A percentile compares a stretch with the other conserved stretches of the same genome.
These are phyloP conservation scores for Macrosiphum euphorbiae DNA, from an alignment of 2,888 invertebrate species.

Conservation along the genomic window DNA sequence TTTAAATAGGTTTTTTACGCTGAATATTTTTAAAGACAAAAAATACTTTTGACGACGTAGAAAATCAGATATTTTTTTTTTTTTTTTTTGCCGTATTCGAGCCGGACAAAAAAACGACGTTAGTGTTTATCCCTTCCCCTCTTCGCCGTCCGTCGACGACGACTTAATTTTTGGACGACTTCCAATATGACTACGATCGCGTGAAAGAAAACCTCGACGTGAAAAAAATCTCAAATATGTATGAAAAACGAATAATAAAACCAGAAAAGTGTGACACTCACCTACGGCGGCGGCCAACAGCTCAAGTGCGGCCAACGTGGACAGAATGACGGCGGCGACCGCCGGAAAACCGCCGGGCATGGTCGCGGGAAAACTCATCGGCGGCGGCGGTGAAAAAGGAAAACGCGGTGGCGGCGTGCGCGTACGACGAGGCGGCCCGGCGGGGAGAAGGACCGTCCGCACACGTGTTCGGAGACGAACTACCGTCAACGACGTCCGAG, in stretches of 20 bases:
- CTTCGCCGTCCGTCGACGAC: neutral
- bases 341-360: slow-evolving; percentile 20
- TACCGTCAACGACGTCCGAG: slow-evolving; percentile 22
- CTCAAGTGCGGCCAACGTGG: neutral
- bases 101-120: neutral
- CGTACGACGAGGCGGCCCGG: neutral
- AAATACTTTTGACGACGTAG: neutral
- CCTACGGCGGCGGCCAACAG: neutral
- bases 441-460: neutral
- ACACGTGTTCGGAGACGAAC: slow-evolving; percentile 60
- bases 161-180: neutral
- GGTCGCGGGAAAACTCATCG: neutral
- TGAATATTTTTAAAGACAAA: neutral
- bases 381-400: no score
- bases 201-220: neutral
- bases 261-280: neutral
- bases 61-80: neutral
- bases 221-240: neutral
- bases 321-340: neutral
- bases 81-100: neutral
- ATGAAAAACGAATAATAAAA: neutral
- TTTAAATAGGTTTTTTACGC: neutral
- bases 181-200: neutral
- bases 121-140: neutral
- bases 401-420: neutral